A percentile compares a stretch with the other conserved stretches of the same genome.
phyloP scores from a whole-genome alignment of 1,140 invertebrate genomes.

The Diabrotica virgifera region DNA sequence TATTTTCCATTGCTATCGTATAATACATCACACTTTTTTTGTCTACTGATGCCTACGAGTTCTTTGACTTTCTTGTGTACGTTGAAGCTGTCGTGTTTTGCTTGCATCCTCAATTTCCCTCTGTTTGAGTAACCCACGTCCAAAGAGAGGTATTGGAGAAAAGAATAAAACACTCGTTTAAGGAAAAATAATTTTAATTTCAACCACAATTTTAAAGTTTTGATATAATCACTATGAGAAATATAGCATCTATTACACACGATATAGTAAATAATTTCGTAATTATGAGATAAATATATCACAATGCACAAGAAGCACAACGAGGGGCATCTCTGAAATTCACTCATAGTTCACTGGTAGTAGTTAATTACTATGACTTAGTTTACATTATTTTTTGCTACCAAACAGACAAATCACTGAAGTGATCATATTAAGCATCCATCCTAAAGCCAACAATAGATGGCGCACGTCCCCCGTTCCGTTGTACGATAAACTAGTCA shows the following conservation, averaged over 20 bases:
- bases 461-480: too few relatives aligned
- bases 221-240: conserved; percentile 31
- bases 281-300: conserved; percentile 31
- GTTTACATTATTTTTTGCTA: not conserved
- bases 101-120: too few relatives aligned
- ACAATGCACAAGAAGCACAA: conserved; percentile 41
- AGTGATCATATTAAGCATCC: not conserved
- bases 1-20: too few relatives aligned
- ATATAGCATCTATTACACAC: conserved; percentile 33
- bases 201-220: conserved; percentile 25
- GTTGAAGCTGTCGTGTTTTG: too few relatives aligned
- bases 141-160: too few relatives aligned
- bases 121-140: too few relatives aligned
- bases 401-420: not conserved
- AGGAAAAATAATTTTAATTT: conserved; percentile 40
- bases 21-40: too few relatives aligned
- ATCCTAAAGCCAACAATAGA: too few relatives aligned
- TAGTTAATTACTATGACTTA: too few relatives aligned
- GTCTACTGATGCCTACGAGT: too few relatives aligned
- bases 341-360: not conserved
- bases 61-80: too few relatives aligned
- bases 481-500: too few relatives aligned
- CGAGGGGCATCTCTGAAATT: conserved; percentile 15
- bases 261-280: conserved; percentile 14
- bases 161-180: conserved; percentile 7